phyloP scores from a whole-genome alignment of 2,888 invertebrate genomes.

The Notodonta ziczac region DNA sequence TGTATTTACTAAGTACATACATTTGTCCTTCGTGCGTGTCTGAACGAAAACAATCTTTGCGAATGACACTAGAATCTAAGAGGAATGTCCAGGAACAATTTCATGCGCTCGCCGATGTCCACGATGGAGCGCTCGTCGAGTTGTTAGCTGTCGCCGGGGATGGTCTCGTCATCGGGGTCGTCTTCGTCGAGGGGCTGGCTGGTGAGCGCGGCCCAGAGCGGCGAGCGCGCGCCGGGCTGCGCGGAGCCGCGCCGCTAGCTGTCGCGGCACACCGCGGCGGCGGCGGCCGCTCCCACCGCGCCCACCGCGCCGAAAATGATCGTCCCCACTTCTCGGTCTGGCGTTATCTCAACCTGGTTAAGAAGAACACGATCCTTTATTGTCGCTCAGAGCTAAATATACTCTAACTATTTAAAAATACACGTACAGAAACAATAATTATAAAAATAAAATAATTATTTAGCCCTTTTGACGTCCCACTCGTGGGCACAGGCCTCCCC shows the following conservation, averaged over 20 bases:
- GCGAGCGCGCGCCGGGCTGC: constrained; percentile 84
- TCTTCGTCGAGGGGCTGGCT: constrained; percentile 85
- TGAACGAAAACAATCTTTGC: neutral
- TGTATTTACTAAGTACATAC: neutral
- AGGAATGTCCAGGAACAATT: constrained; percentile 85
- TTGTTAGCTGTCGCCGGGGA: constrained; percentile 82
- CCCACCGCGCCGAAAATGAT: constrained; percentile 72
- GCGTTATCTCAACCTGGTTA: constrained; percentile 77
- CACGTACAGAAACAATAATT: too few species aligned
- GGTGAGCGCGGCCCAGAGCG: constrained; percentile 92
- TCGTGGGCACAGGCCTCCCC: too few species aligned
- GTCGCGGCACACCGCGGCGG: constrained; percentile 72
- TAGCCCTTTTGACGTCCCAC: too few species aligned
- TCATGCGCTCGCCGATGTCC: constrained; percentile 82
- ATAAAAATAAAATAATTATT: too few species aligned
- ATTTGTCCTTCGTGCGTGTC: neutral
- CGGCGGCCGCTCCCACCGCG: constrained; percentile 64
- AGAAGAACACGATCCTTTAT: neutral
- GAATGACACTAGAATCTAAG: constrained; percentile 75
- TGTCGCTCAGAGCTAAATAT: neutral
- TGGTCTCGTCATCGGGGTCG: constrained; percentile 52
- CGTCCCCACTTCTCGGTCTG: constrained; percentile 78
- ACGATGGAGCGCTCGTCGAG: constrained; percentile 81
- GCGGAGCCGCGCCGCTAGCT: constrained; percentile 84
- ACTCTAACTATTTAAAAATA: too few species aligned